phyloP scores from a whole-genome alignment of 2,113 vertebrate genomes.

The Gavialis gangeticus region DNA sequence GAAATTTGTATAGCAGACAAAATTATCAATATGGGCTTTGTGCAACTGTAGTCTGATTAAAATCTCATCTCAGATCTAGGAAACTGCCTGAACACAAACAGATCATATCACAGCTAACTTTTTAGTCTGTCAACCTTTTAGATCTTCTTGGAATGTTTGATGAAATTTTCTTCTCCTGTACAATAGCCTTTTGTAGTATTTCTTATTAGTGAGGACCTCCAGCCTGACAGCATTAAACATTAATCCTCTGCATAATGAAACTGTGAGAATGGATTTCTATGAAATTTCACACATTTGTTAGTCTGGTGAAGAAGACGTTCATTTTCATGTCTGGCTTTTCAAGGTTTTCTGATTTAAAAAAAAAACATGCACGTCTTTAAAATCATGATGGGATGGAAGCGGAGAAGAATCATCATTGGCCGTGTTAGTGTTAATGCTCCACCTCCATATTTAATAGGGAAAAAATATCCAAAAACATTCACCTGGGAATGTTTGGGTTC shows the following conservation, averaged over 20 bases:
- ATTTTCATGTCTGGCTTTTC: slow-evolving; percentile 60
- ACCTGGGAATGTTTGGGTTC: slow-evolving; percentile 1
- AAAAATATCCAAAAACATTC: background rate
- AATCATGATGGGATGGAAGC: slow-evolving; percentile 3
- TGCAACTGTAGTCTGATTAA: slow-evolving; percentile 38
- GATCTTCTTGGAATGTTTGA: slow-evolving; percentile 67
- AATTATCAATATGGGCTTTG: background rate
- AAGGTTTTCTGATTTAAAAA: slow-evolving; percentile 54
- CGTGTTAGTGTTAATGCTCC: slow-evolving; percentile 27
- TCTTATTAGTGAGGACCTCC: slow-evolving; percentile 64
- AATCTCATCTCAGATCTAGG: slow-evolving; percentile 31
- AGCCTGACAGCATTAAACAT: slow-evolving; percentile 68
- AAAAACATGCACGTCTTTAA: background rate
- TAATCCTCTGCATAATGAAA: slow-evolving; percentile 74
- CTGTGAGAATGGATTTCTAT: slow-evolving; percentile 64
- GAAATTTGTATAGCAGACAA: background rate
- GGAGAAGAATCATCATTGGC: background rate
- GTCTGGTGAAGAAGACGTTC: slow-evolving; percentile 59
- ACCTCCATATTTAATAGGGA: background rate
- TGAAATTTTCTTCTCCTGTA: slow-evolving; percentile 63
- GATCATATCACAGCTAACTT: slow-evolving; percentile 46
- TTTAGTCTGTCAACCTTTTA: slow-evolving; percentile 53
- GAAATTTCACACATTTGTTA: slow-evolving; percentile 73
- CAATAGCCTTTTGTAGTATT: slow-evolving; percentile 68
- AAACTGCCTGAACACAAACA: slow-evolving; percentile 60